phyloP scores from a whole-genome alignment of 2,888 invertebrate genomes.

The Ichneumoninae sp. region DNA sequence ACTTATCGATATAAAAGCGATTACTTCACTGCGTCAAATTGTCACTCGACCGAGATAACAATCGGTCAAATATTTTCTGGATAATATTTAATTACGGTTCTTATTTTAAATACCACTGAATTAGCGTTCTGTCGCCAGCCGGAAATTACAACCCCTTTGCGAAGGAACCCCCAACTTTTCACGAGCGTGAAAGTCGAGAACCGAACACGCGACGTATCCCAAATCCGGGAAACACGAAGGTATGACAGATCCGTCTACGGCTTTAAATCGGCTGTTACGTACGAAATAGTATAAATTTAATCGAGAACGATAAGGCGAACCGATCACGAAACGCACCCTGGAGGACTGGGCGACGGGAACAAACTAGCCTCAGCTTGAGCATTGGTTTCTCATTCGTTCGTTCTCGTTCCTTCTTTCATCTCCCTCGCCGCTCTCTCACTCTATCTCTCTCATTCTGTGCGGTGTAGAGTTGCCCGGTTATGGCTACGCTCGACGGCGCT shows the following conservation, averaged over 20 bases:
- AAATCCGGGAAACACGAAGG: slow-evolving; percentile 6
- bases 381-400: slow-evolving; percentile 74
- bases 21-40: not conserved
- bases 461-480: slow-evolving; percentile 80
- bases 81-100: not conserved
- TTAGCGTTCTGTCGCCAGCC: not conserved
- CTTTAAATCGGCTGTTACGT: not conserved
- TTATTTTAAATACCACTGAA: not conserved
- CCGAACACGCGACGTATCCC: not conserved
- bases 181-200: not conserved
- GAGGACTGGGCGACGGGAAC: slow-evolving; percentile 82
- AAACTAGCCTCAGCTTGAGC: slow-evolving; percentile 80
- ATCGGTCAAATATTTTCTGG: no score
- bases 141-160: not conserved
- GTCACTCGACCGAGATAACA: not conserved
- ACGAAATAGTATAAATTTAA: slow-evolving; percentile 19
- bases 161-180: not conserved
- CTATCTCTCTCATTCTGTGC: slow-evolving; percentile 71
- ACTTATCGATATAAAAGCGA: not conserved
- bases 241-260: not conserved
- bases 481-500: slow-evolving; percentile 78
- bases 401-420: slow-evolving; percentile 68
- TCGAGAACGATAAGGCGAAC: slow-evolving; percentile 58
- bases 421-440: slow-evolving; percentile 71
- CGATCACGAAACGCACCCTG: slow-evolving; percentile 80